phyloP scores from a whole-genome alignment of 2,888 invertebrate species.

The Emmelina monodactyla region DNA sequence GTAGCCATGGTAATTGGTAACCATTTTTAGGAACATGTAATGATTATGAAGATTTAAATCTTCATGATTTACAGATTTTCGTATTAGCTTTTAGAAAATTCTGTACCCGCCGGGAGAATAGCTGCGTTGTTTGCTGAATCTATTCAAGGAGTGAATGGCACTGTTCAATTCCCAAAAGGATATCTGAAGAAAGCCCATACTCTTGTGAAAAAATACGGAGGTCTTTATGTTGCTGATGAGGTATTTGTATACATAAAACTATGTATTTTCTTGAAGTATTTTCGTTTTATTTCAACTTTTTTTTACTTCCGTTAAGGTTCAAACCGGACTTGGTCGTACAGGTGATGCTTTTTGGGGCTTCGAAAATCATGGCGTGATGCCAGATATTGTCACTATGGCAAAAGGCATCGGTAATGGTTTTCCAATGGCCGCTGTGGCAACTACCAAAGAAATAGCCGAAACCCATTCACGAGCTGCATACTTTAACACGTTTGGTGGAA shows the following conservation, averaged over 20 bases:
- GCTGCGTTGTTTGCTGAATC: constrained; percentile 95
- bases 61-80: no score
- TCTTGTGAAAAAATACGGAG: constrained; percentile 81
- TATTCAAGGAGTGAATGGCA: constrained; percentile 96
- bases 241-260: no score
- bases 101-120: constrained; percentile 77
- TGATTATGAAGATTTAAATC: no score
- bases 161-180: constrained; percentile 89
- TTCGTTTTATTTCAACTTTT: constrained; percentile 1
- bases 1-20: no score
- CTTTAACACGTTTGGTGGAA: constrained; percentile 97
- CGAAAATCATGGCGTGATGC: constrained; percentile 81
- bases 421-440: constrained; percentile 94
- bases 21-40: no score
- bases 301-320: constrained; percentile 68
- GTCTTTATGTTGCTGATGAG: constrained; percentile 92
- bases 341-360: constrained; percentile 98
- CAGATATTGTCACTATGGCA: constrained; percentile 96
- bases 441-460: constrained; percentile 87
- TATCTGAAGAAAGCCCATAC: constrained; percentile 84
- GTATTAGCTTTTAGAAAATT: constrained; percentile 74
- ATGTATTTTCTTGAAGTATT: neutral
- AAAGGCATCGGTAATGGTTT: constrained; percentile 97
- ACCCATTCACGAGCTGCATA: constrained; percentile 78
- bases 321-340: constrained; percentile 95